Conservation (phyloP, 64 coral and sea anemone species). For the Cladopsammia gracilis region DNA sequence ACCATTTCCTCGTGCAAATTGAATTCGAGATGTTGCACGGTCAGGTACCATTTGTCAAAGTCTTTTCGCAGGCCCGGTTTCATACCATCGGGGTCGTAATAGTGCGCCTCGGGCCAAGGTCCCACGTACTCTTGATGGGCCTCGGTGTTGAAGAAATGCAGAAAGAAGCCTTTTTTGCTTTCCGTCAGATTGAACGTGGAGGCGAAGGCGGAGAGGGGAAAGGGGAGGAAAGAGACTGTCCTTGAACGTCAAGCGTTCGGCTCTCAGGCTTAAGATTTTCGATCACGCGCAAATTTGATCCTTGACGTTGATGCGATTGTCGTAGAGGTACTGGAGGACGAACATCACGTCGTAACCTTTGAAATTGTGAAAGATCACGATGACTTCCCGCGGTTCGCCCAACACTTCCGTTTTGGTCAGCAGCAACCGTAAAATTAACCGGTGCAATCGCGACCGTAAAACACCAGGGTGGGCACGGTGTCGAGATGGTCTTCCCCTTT, state of each 20-base stretch:
- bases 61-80: background rate
- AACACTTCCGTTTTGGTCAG: too few relatives aligned
- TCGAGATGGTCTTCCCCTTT: too few relatives aligned
- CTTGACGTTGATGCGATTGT: background rate
- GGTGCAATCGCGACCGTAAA: too few relatives aligned
- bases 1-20: too few relatives aligned
- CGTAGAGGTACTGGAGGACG: background rate
- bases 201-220: background rate
- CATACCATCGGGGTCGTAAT: slow-evolving; percentile 33
- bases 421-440: too few relatives aligned
- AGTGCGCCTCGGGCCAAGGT: background rate
- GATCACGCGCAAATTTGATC: background rate
- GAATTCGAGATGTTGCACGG: too few relatives aligned
- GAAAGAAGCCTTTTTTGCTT: slow-evolving; percentile 59
- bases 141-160: slow-evolving; percentile 69
- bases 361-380: slow-evolving; percentile 12
- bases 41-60: slow-evolving; percentile 11
- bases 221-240: slow-evolving; percentile 43
- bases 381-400: background rate
- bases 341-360: background rate
- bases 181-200: background rate
- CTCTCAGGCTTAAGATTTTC: background rate
- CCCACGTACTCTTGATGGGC: slow-evolving; percentile 1
- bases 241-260: background rate
- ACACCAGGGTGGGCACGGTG: too few relatives aligned